Percentiles rank a stretch among this genome's conserved stretches.
These are phyloP conservation scores for Tetramorium bicarinatum DNA, from an alignment of 2,888 invertebrate species.

Conservation along the genomic window DNA sequence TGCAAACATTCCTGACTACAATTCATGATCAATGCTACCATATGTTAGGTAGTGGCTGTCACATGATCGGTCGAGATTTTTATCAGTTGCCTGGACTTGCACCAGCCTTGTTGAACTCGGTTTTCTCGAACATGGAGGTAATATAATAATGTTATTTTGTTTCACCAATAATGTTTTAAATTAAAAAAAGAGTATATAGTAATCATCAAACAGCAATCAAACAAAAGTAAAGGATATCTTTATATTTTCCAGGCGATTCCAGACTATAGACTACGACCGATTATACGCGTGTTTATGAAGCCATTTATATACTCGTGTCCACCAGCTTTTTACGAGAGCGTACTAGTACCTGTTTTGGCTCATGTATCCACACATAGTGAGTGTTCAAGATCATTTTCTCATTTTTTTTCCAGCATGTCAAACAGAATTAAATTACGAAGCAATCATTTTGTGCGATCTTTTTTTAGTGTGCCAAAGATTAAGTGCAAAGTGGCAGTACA, in stretches of 20 bases:
- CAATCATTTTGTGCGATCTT: neutral
- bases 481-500: conserved; percentile 93
- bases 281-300: conserved; percentile 94
- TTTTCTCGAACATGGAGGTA: conserved; percentile 90
- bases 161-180: neutral
- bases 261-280: conserved; percentile 94
- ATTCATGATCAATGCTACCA: conserved; percentile 94
- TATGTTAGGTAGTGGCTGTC: conserved; percentile 89
- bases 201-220: neutral
- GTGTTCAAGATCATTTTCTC: conserved; percentile 80
- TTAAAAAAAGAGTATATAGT: neutral
- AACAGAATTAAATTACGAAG: neutral
- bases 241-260: conserved; percentile 89
- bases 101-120: conserved; percentile 91
- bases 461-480: conserved; percentile 88
- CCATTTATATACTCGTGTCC: conserved; percentile 96
- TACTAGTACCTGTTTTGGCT: conserved; percentile 93
- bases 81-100: conserved; percentile 93
- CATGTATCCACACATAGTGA: conserved; percentile 93
- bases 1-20: conserved; percentile 94
- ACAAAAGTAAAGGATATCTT: neutral
- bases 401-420: neutral
- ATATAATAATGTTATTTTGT: conserved; percentile 63
- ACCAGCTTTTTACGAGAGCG: conserved; percentile 91
- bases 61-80: conserved; percentile 93